phyloP scores from a whole-genome alignment of 2,888 invertebrate genomes.

The Pandemis heparana region DNA sequence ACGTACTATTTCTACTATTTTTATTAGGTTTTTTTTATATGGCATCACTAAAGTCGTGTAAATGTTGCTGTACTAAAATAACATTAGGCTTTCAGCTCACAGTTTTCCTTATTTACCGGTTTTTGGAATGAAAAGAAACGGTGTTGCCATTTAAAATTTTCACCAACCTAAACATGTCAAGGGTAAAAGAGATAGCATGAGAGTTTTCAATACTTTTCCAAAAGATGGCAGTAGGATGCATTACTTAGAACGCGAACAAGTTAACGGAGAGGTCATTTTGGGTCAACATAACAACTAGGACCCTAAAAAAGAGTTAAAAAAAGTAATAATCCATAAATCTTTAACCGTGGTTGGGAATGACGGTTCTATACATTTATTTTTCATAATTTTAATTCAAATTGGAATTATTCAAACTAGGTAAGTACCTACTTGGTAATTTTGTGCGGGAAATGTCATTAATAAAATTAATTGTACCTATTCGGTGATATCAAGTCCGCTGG shows the following conservation, averaged over 20 bases:
- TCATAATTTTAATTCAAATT: too few species aligned
- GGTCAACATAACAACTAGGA: too few species aligned
- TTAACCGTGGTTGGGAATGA: too few species aligned
- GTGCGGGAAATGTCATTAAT: too few species aligned
- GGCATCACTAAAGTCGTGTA: not conserved
- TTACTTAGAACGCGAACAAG: not conserved
- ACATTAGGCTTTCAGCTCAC: not conserved
- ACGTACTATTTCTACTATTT: not conserved
- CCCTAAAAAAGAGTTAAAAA: too few species aligned
- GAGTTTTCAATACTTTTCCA: not conserved
- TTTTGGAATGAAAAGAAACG: not conserved
- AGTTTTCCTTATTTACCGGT: not conserved
- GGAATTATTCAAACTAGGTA: too few species aligned
- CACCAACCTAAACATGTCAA: constrained; percentile 2
- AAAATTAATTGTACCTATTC: too few species aligned
- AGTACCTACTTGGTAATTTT: too few species aligned
- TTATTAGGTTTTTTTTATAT: not conserved
- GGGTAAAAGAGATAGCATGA: not conserved
- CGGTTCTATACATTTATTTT: too few species aligned
- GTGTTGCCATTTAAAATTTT: constrained; percentile 6
- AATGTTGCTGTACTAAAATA: not conserved
- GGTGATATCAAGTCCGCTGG: too few species aligned
- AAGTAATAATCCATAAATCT: too few species aligned
- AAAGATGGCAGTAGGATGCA: constrained; percentile 13
- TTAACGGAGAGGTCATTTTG: too few species aligned